These are phyloP conservation scores for Pseudorhombus dupliciocellatus DNA, from an alignment of 2,113 vertebrate species.

Conservation along the genomic window DNA sequence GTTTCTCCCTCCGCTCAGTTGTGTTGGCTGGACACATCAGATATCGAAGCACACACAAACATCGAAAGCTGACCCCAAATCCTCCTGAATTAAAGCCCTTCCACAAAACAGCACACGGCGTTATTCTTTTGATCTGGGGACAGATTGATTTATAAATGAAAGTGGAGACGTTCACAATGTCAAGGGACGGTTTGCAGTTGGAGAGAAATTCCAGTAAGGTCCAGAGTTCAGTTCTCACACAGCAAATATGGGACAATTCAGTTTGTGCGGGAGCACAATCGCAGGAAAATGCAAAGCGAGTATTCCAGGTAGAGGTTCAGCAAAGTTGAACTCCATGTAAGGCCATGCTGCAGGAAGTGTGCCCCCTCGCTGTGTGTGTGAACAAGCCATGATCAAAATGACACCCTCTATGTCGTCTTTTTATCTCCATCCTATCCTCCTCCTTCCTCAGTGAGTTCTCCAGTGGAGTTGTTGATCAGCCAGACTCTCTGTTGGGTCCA, in stretches of 20 bases:
- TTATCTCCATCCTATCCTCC: background rate
- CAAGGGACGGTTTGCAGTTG: background rate
- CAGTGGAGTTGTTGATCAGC: slow-evolving; percentile 96
- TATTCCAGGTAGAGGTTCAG: too few species aligned
- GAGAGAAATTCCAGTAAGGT: slow-evolving; percentile 11
- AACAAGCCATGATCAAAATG: background rate
- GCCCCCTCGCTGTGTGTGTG: too few species aligned
- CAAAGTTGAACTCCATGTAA: too few species aligned
- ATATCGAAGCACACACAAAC: slow-evolving; percentile 34
- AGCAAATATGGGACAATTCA: background rate
- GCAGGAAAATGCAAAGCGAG: too few species aligned
- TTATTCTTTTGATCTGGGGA: slow-evolving; percentile 5
- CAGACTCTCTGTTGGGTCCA: slow-evolving; percentile 99
- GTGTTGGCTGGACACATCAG: slow-evolving; percentile 24
- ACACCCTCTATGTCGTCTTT: background rate
- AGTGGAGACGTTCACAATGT: slow-evolving; percentile 1
- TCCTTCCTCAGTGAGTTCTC: slow-evolving; percentile 88
- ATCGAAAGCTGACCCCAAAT: slow-evolving; percentile 12
- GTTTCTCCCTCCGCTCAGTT: slow-evolving; percentile 29
- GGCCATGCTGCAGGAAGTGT: too few species aligned
- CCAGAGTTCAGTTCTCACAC: slow-evolving; percentile 19
- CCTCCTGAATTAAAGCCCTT: background rate
- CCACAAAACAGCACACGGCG: background rate
- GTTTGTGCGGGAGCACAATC: background rate
- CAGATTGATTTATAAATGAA: slow-evolving; percentile 31